Conservation (phyloP, 1,140 invertebrate species). For the Zaprionus gabonicus region DNA sequence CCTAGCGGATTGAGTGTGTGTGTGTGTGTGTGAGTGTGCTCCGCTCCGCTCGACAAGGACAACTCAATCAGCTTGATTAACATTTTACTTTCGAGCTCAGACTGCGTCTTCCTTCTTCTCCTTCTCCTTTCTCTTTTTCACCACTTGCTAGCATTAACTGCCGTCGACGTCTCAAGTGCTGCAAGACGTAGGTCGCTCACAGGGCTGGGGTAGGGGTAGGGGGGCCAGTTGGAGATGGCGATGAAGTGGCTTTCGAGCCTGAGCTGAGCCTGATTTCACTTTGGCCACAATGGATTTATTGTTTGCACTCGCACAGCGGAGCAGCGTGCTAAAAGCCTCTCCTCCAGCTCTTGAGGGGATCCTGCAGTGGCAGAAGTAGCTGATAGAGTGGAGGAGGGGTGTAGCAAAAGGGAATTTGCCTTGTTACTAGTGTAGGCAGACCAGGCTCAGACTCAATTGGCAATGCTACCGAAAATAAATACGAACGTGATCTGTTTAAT, state of each 20-base stretch:
- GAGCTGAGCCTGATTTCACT: constrained; percentile 77
- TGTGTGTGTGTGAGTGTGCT: constrained; percentile 25
- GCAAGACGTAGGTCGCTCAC: constrained; percentile 8
- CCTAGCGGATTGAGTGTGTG: constrained; percentile 19
- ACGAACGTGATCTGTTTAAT: constrained; percentile 27
- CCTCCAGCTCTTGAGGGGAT: constrained; percentile 13
- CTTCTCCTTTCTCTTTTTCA: constrained; percentile 19
- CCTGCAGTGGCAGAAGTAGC: not conserved
- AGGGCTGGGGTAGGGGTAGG: not conserved
- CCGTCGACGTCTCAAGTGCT: constrained; percentile 74
- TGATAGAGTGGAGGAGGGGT: constrained; percentile 29
- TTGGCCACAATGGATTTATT: constrained; percentile 83
- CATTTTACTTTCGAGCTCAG: constrained; percentile 68
- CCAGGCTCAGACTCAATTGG: constrained; percentile 17
- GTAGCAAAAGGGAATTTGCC: not conserved
- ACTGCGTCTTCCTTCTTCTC: constrained; percentile 14
- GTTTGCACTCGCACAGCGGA: constrained; percentile 56
- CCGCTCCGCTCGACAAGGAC: constrained; percentile 65
- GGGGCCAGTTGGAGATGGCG: constrained; percentile 8
- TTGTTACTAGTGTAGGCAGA: not conserved
- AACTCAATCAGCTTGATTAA: constrained; percentile 83
- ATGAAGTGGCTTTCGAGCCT: constrained; percentile 48
- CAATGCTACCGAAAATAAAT: constrained; percentile 22
- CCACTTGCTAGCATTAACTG: constrained; percentile 75
- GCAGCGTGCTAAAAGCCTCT: constrained; percentile 70